Conservation (phyloP, 2,797 vertebrate species). For the Chelon auratus region DNA sequence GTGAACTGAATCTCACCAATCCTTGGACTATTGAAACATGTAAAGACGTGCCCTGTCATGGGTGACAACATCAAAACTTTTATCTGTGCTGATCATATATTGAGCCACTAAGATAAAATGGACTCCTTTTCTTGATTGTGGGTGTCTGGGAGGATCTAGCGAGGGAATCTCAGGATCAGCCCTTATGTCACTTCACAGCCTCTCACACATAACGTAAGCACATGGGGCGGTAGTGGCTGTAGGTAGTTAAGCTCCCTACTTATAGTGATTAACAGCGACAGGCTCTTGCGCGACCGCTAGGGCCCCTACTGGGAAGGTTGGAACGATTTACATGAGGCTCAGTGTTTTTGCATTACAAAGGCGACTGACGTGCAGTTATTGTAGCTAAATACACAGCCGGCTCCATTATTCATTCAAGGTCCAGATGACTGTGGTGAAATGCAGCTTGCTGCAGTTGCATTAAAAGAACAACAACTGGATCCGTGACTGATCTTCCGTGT, state of each 20-base stretch:
- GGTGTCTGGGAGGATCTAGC: slow-evolving; percentile 37
- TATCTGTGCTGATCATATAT: slow-evolving; percentile 14
- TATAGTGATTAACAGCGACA: slow-evolving; percentile 63
- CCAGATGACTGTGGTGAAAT: background rate
- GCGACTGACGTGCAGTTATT: background rate
- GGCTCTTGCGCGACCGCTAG: slow-evolving; percentile 35
- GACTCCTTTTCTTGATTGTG: slow-evolving; percentile 15
- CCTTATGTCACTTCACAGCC: slow-evolving; percentile 34
- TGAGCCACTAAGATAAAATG: background rate
- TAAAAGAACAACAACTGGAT: background rate
- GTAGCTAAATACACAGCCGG: background rate
- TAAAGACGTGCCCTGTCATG: background rate
- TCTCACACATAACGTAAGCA: slow-evolving; percentile 11
- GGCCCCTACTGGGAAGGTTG: slow-evolving; percentile 5
- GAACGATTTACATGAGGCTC: slow-evolving; percentile 10
- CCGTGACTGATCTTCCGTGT: slow-evolving; percentile 3
- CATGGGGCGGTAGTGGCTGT: slow-evolving; percentile 41
- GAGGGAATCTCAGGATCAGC: slow-evolving; percentile 45
- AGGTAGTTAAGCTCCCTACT: slow-evolving; percentile 58
- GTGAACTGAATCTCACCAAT: slow-evolving; percentile 1
- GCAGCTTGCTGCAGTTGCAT: background rate
- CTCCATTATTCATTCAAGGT: background rate
- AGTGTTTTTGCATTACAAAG: background rate
- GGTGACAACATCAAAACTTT: background rate
- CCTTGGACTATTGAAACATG: background rate